These are phyloP conservation scores for Gasteruption jaculator DNA, from an alignment of 2,888 invertebrate species.

Conservation along the genomic window DNA sequence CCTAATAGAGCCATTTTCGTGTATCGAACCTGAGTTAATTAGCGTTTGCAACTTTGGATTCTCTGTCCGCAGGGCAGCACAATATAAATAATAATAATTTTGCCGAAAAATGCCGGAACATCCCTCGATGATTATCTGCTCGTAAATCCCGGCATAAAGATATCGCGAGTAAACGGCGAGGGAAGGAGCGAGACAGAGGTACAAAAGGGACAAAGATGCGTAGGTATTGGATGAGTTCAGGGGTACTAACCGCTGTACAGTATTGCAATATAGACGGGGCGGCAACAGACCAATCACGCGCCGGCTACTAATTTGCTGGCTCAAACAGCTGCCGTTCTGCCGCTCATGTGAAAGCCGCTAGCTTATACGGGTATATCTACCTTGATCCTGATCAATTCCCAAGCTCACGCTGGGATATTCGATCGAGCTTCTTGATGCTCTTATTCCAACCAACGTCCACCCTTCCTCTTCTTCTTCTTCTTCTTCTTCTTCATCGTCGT, in stretches of 20 bases:
- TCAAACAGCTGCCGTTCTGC: constrained; percentile 51
- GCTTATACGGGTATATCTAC: constrained; percentile 31
- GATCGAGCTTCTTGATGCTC: constrained; percentile 30
- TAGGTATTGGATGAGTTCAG: constrained; percentile 23
- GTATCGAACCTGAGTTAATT: constrained; percentile 38
- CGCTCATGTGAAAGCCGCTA: constrained; percentile 43
- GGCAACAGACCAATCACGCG: constrained; percentile 51
- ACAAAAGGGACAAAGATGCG: neutral
- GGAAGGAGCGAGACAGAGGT: constrained; percentile 18
- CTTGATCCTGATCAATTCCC: constrained; percentile 38
- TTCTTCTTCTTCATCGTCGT: constrained; percentile 24
- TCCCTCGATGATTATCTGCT: constrained; percentile 51
- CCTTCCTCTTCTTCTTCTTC: constrained; percentile 28
- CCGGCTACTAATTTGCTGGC: constrained; percentile 52
- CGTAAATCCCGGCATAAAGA: constrained; percentile 50
- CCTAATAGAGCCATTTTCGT: constrained; percentile 49
- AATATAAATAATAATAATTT: constrained; percentile 51
- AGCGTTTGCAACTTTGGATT: constrained; percentile 33
- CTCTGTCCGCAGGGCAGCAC: constrained; percentile 32
- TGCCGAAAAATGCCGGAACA: constrained; percentile 48
- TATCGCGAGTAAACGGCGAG: constrained; percentile 51
- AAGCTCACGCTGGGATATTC: constrained; percentile 43
- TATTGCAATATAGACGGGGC: constrained; percentile 48
- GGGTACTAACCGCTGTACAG: constrained; percentile 31
- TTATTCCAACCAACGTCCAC: constrained; percentile 17